phyloP scores from a whole-genome alignment of 2,113 vertebrate species.

The Bambusicola thoracicus region DNA sequence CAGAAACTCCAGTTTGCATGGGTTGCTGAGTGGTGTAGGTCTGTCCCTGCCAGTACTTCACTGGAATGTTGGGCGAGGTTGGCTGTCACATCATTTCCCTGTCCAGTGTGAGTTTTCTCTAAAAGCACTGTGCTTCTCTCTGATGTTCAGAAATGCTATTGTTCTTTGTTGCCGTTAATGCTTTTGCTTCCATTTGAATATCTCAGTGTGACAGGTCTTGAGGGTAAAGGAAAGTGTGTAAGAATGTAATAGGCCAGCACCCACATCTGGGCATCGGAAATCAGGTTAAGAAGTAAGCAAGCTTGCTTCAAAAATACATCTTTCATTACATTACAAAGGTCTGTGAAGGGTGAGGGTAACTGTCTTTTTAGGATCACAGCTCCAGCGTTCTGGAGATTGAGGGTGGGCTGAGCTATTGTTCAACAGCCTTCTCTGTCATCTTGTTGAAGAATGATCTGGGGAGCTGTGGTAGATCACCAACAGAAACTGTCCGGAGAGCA shows the following conservation, averaged over 20 bases:
- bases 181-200: conserved; percentile 47
- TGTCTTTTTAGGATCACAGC: conserved; percentile 3
- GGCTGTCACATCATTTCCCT: neutral
- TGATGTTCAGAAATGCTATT: conserved; percentile 15
- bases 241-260: neutral
- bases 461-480: neutral
- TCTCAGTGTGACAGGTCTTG: neutral
- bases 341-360: neutral
- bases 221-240: neutral
- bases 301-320: conserved; percentile 45
- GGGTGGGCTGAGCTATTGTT: too few species aligned
- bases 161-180: conserved; percentile 9
- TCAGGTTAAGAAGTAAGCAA: conserved; percentile 34
- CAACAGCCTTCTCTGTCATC: too few species aligned
- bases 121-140: neutral
- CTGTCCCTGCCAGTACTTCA: neutral
- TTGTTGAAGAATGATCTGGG: neutral
- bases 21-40: neutral
- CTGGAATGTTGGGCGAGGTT: neutral
- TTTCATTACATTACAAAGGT: conserved; percentile 63
- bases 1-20: neutral
- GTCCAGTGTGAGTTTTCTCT: neutral
- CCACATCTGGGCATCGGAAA: conserved; percentile 19
- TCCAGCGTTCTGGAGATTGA: neutral
- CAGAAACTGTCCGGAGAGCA: neutral